Evolutionary conservation across 1,140 invertebrate species (phyloP), one percentile per base, ranked within the genome.

Genomic region (Maconellicoccus hirsutus): DNA sequence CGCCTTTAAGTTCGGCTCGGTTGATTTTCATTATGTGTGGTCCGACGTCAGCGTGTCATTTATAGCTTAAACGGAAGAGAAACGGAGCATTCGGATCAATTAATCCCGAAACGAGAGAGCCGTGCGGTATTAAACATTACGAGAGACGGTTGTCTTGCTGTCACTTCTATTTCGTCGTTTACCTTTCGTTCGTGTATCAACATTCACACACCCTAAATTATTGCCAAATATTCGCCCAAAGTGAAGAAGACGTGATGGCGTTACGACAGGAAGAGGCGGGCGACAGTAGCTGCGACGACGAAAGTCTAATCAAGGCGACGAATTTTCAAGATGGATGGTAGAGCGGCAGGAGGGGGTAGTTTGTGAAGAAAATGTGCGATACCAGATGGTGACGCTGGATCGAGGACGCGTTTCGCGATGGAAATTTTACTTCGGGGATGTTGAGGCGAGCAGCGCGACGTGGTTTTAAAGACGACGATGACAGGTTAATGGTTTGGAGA

Each of bases 21-120:
- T 66, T 66, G 61, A 66, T 66, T 66, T 66, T 66, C 61, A 66
- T 66, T 66, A 66, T 66, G 61, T 66, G 61, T 66, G 61, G 61
- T 66, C 61, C 25, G n/a, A 19, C 61, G 29, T 33, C 29, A 12
- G 29, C 29, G 3, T 22, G 61, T 66, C 61, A 66, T 66, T 66
- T 66, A 66, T 66, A 66, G 61, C 61, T 66, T 22, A 23, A 66
- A 66, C 21, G 25, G 16, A 23, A 26, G 2, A 25, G 16, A 16
- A 3, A 59, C 16, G n/a, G 4, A 22, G 52, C 61, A 25, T 26
- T 66, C 61, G 61, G 25, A 23, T 66, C 61, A 66, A 66, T 66
- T 66, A 66, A 66, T 66, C 61, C 42, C 25, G 61, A 12, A 4
- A 23, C 61, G 3, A 22, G 3, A 19, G 8, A 66, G 19, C 61